These are phyloP conservation scores for Bubalus kerabau DNA, from an alignment of 2,113 vertebrate species.

Conservation along the genomic window DNA sequence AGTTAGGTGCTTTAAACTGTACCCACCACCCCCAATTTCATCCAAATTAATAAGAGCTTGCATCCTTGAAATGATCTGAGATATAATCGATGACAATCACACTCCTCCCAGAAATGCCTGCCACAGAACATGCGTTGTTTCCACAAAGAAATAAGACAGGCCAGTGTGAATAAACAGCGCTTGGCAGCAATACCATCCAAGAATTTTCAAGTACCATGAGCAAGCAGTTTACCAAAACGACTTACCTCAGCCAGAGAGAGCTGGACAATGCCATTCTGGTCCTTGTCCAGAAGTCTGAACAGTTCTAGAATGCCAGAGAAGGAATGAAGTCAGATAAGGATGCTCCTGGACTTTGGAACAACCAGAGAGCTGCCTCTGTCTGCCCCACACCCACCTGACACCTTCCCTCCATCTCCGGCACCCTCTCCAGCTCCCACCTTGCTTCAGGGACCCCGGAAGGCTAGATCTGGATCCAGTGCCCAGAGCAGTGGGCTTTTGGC, in stretches of 20 bases:
- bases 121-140: not conserved
- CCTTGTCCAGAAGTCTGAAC: slow-evolving; percentile 77
- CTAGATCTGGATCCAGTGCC: too few species aligned
- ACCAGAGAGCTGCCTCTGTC: not conserved
- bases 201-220: not conserved
- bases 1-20: not conserved
- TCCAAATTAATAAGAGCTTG: not conserved
- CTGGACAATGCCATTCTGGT: slow-evolving; percentile 68
- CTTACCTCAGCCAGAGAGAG: slow-evolving; percentile 80
- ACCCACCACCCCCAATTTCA: not conserved
- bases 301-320: slow-evolving; percentile 69
- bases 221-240: not conserved
- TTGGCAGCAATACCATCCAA: not conserved
- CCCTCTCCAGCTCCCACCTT: not conserved
- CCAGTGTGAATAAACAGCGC: not conserved
- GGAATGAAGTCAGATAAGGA: not conserved
- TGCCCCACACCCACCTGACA: accelerated
- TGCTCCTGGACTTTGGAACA: not conserved
- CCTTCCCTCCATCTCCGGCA: accelerated
- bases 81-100: not conserved
- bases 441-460: not conserved
- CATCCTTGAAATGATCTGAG: not conserved
- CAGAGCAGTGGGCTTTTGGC: not conserved
- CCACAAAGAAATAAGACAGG: not conserved
- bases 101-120: too few species aligned